phyloP scores from a whole-genome alignment of 2,888 invertebrate species.

The Sarcophaga carnaria region DNA sequence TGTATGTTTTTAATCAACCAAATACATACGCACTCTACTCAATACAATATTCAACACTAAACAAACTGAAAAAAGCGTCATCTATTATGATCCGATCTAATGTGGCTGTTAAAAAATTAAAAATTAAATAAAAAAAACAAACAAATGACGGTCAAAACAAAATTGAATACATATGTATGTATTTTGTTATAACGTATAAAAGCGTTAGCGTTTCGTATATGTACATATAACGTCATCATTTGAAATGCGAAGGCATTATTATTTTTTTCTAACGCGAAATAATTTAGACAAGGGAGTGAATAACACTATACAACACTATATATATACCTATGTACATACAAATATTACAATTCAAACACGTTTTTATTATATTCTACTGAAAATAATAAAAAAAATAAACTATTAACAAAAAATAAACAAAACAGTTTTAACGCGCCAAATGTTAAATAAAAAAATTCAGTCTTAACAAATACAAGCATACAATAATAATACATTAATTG shows the following conservation, averaged over 20 bases:
- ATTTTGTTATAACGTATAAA: conserved; percentile 51
- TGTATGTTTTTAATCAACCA: conserved; percentile 18
- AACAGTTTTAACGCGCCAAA: conserved; percentile 42
- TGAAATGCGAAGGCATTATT: conserved; percentile 16
- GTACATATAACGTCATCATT: conserved; percentile 58
- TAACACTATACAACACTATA: conserved; percentile 18
- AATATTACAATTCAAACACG: conserved; percentile 37
- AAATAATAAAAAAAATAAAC: conserved; percentile 15
- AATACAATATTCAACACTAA: background rate
- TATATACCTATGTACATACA: background rate
- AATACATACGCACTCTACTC: conserved; percentile 21
- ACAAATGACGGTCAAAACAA: conserved; percentile 45
- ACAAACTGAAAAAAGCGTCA: conserved; percentile 6
- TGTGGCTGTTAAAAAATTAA: conserved; percentile 17
- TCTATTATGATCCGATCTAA: conserved; percentile 27
- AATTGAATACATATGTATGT: background rate
- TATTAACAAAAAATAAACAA: conserved; percentile 24
- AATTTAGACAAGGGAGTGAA: conserved; percentile 26
- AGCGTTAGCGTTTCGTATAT: background rate
- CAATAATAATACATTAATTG: background rate
- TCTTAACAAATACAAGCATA: conserved; percentile 3
- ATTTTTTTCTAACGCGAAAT: background rate
- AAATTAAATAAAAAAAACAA: background rate
- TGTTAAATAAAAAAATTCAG: conserved; percentile 1
- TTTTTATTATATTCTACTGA: conserved; percentile 24